A percentile compares a stretch with the other conserved stretches of the same genome.
These are phyloP conservation scores for Scolopax mira DNA, from an alignment of 2,113 vertebrate species.

Conservation along the genomic window DNA sequence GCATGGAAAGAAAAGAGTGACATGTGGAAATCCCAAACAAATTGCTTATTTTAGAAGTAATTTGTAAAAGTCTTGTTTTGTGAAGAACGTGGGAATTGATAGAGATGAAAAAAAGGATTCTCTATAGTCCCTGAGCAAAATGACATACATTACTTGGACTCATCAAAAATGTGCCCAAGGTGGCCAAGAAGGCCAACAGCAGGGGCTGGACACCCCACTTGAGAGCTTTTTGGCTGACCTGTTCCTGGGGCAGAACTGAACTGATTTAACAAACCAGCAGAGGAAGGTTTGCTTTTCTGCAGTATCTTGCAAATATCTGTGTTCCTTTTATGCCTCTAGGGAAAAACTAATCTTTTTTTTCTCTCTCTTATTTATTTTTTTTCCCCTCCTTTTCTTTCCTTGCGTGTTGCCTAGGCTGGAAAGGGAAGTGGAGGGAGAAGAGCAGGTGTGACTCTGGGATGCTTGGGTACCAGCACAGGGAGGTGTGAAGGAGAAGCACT, in stretches of 20 bases:
- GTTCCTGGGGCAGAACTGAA: neutral
- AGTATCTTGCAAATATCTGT: neutral
- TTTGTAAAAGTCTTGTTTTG: neutral
- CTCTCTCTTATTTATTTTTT: accelerated
- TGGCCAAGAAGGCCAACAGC: too few species aligned
- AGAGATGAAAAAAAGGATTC: neutral
- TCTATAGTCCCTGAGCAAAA: neutral
- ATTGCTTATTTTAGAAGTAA: neutral
- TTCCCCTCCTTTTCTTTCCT: accelerated
- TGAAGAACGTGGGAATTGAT: neutral
- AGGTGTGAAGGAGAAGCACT: neutral
- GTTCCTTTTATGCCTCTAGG: neutral
- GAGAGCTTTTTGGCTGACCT: neutral
- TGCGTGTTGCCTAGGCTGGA: neutral
- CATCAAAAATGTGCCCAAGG: too few species aligned
- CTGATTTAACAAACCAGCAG: neutral
- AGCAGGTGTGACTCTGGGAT: neutral
- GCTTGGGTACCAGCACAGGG: neutral
- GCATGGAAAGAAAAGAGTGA: neutral
- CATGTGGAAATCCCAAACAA: neutral
- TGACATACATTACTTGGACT: neutral
- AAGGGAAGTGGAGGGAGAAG: neutral
- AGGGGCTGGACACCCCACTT: neutral
- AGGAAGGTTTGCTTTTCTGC: neutral
- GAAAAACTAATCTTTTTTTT: neutral